Evolutionary conservation across 2,797 vertebrate species (phyloP).

Genomic region (Gymnopithys bicolor): DNA sequence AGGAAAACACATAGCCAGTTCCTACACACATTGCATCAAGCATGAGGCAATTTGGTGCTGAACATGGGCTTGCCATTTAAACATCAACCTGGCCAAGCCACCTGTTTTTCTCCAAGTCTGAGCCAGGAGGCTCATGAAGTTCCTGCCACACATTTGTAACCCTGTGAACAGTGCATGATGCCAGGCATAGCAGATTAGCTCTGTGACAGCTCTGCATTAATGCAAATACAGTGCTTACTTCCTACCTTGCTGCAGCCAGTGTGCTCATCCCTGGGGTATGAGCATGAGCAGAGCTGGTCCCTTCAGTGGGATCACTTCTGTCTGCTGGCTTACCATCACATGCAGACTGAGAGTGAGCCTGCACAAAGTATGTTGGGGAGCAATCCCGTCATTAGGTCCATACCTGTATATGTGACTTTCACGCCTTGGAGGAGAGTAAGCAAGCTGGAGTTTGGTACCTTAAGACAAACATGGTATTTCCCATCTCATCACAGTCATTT

Average conservation of each 20-base stretch:
- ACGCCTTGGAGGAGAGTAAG: not conserved
- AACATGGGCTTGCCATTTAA: not conserved
- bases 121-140: rapidly evolving
- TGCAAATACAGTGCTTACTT: not conserved
- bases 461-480: not conserved
- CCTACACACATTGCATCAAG: not conserved
- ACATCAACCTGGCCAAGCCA: not conserved
- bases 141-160: not conserved
- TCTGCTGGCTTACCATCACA: not conserved
- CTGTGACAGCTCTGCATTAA: not conserved
- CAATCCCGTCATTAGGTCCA: not conserved
- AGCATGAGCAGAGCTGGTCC: not conserved
- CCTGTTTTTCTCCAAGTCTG: not conserved
- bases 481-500: not conserved
- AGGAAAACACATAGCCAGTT: not conserved
- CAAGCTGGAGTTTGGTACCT: not conserved
- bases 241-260: not conserved
- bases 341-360: rapidly evolving
- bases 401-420: not conserved
- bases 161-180: not conserved
- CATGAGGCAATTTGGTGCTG: not conserved
- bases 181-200: not conserved
- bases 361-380: not conserved
- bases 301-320: not conserved
- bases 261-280: not conserved